A percentile compares a stretch with the other conserved stretches of the same genome.
Conservation (phyloP, 2,113 vertebrate species). For the Oriolus oriolus region DNA sequence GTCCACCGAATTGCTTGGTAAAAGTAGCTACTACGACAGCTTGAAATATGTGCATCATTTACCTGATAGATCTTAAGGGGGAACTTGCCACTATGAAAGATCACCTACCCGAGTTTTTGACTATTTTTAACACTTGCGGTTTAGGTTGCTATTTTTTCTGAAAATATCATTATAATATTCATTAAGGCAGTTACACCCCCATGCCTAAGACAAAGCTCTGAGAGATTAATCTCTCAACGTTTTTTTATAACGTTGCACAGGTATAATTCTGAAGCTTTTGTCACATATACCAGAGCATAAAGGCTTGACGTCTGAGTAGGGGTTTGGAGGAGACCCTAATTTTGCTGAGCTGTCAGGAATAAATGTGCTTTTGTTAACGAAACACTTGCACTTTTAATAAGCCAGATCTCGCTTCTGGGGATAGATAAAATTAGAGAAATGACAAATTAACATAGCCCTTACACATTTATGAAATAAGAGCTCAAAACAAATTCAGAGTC, state of each 20-base stretch:
- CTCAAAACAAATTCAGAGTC: slow-evolving; percentile 32
- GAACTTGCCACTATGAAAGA: slow-evolving; percentile 37
- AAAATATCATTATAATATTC: slow-evolving; percentile 15
- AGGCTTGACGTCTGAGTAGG: not conserved
- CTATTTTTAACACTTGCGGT: not conserved
- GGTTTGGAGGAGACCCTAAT: not conserved
- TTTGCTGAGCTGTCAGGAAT: not conserved
- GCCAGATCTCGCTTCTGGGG: not conserved
- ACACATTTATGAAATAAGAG: not conserved
- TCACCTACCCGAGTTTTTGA: not conserved
- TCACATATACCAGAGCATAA: not conserved
- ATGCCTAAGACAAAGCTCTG: not conserved
- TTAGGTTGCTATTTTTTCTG: not conserved
- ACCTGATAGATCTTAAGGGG: slow-evolving; percentile 7
- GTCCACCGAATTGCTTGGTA: not conserved
- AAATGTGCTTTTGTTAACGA: not conserved
- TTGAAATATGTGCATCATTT: slow-evolving; percentile 51
- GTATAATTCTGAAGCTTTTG: not conserved
- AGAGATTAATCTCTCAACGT: not conserved
- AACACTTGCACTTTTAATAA: slow-evolving; percentile 6
- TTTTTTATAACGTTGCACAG: not conserved
- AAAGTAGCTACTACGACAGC: not conserved
- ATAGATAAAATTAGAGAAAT: slow-evolving; percentile 1
- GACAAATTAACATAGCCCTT: not conserved
- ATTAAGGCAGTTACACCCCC: slow-evolving; percentile 3